These are phyloP conservation scores for Crocodylus rhombifer DNA, from an alignment of 2,797 vertebrate genomes.

Conservation along the genomic window DNA sequence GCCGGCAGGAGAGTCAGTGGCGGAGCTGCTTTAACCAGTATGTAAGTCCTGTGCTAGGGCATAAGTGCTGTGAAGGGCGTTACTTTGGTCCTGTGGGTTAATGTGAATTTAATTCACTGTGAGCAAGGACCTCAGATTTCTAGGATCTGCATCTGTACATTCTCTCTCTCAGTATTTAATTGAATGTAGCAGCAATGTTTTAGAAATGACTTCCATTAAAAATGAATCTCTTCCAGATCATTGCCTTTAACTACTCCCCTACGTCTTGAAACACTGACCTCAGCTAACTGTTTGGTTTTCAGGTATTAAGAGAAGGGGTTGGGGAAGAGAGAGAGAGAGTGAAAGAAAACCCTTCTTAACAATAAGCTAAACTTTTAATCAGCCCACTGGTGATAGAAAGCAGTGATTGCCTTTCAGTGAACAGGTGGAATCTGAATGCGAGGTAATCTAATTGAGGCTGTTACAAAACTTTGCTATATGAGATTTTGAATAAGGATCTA, in stretches of 20 bases:
- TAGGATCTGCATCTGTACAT: not conserved
- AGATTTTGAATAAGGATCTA: slow-evolving; percentile 62
- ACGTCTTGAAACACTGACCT: not conserved
- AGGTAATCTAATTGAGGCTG: slow-evolving; percentile 43
- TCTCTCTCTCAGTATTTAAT: not conserved
- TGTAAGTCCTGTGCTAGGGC: no score
- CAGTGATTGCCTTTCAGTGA: slow-evolving; percentile 24
- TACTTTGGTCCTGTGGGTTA: not conserved
- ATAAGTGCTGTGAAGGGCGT: not conserved
- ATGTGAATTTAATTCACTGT: not conserved
- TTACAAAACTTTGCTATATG: slow-evolving; percentile 55
- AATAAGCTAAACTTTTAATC: slow-evolving; percentile 2
- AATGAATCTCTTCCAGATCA: not conserved
- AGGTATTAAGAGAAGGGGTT: not conserved
- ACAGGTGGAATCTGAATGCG: not conserved
- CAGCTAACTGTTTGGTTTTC: not conserved
- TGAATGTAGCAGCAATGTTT: not conserved
- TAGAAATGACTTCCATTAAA: slow-evolving; percentile 1
- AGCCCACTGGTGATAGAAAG: not conserved
- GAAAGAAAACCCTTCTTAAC: not conserved
- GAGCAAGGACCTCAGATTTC: not conserved
- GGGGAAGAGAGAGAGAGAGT: not conserved
- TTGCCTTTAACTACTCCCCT: not conserved
- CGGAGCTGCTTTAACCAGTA: no score
- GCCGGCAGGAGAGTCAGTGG: no score